Evolutionary conservation across 2,797 vertebrate species (phyloP).

Genomic region (Mus spretus): DNA sequence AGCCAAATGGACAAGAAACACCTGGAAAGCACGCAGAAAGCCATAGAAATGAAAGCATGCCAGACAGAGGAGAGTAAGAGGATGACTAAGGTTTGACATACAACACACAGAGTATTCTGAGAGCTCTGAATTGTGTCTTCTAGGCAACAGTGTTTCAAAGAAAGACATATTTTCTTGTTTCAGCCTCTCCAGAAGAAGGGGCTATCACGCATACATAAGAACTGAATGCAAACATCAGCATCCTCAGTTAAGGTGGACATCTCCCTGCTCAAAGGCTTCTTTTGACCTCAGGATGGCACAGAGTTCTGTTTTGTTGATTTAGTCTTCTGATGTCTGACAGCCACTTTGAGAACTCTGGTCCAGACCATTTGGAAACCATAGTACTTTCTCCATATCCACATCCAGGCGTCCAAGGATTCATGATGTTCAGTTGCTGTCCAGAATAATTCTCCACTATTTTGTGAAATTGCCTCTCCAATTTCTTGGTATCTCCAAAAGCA

Average conservation of each 20-base stretch:
- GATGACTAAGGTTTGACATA: slow-evolving; percentile 28
- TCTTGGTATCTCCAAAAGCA: slow-evolving; percentile 78
- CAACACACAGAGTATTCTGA: slow-evolving; percentile 55
- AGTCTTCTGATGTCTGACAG: slow-evolving; percentile 57
- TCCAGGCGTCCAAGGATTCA: slow-evolving; percentile 55
- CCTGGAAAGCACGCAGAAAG: slow-evolving; percentile 51
- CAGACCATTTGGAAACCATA: slow-evolving; percentile 60
- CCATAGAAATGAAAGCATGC: slow-evolving; percentile 1
- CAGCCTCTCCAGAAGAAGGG: not conserved
- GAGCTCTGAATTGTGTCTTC: slow-evolving; percentile 45
- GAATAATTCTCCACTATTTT: slow-evolving; percentile 58
- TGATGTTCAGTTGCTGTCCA: slow-evolving; percentile 56
- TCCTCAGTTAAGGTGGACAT: slow-evolving; percentile 14
- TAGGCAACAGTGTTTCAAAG: slow-evolving; percentile 4
- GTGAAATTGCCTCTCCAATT: slow-evolving; percentile 75
- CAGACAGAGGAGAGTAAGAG: not conserved
- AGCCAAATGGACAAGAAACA: slow-evolving; percentile 64
- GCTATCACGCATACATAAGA: not conserved
- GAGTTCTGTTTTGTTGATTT: slow-evolving; percentile 49
- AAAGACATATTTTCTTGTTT: not conserved
- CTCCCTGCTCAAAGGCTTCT: not conserved
- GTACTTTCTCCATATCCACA: slow-evolving; percentile 26
- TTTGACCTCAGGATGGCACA: slow-evolving; percentile 25
- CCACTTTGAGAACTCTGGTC: slow-evolving; percentile 33
- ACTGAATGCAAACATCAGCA: slow-evolving; percentile 25